Evolutionary conservation across 2,888 invertebrate species (phyloP).

Genomic region (Lomographa bimaculata): DNA sequence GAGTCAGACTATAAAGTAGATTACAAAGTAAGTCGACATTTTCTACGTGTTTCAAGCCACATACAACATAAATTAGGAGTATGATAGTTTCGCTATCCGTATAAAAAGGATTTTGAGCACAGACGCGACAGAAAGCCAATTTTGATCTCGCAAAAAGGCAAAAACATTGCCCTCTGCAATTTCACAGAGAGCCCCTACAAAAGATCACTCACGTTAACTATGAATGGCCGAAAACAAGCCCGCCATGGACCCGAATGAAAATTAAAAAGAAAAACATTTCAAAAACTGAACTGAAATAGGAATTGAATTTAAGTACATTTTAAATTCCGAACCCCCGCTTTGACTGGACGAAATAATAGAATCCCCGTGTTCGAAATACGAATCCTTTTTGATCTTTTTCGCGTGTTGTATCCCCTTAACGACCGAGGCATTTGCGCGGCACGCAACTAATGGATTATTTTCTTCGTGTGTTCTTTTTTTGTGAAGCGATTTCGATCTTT

Average conservation of each 20-base stretch:
- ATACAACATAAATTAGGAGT: too few species aligned
- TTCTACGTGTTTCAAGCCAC: too few species aligned
- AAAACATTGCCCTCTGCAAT: constrained; percentile 74
- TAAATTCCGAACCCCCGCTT: constrained; percentile 72
- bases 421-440: constrained; percentile 71
- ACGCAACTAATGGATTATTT: constrained; percentile 83
- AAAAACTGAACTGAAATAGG: constrained; percentile 69
- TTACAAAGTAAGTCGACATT: too few species aligned
- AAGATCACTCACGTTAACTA: constrained; percentile 81
- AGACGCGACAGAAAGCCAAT: constrained; percentile 54
- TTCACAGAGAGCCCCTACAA: constrained; percentile 78
- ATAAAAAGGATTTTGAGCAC: too few species aligned
- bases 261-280: constrained; percentile 75
- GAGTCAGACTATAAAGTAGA: too few species aligned
- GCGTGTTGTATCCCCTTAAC: constrained; percentile 71
- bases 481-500: constrained; percentile 61
- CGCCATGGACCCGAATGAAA: constrained; percentile 68
- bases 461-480: constrained; percentile 75
- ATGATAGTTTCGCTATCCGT: too few species aligned
- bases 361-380: constrained; percentile 64
- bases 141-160: constrained; percentile 73
- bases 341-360: constrained; percentile 78
- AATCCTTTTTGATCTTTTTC: constrained; percentile 76
- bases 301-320: constrained; percentile 82
- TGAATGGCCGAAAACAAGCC: constrained; percentile 77